A percentile compares a stretch with the other conserved stretches of the same genome.
Evolutionary conservation across 2,888 invertebrate genomes (phyloP).

Genomic region (Alitta virens): DNA sequence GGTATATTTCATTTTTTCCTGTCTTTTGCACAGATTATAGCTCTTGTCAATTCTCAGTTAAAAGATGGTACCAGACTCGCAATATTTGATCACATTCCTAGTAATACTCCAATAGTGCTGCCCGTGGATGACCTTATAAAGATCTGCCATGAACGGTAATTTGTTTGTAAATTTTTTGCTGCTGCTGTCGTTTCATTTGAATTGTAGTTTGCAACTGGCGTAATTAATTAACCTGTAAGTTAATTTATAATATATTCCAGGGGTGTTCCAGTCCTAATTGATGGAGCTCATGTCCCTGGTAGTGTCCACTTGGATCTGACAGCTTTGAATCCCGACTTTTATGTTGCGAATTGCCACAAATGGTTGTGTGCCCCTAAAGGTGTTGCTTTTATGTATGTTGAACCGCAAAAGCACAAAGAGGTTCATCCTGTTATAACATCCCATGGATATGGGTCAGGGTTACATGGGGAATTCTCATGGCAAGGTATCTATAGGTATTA

Average conservation of each 20-base stretch:
- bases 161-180: no score
- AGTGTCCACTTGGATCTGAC: constrained; percentile 36
- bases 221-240: neutral
- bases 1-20: neutral
- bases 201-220: no score
- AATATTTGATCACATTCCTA: constrained; percentile 54
- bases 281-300: constrained; percentile 55
- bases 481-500: constrained; percentile 44
- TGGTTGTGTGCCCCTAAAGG: constrained; percentile 55
- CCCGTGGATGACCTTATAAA: constrained; percentile 43
- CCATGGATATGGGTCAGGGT: constrained; percentile 54
- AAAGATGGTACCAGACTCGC: constrained; percentile 37
- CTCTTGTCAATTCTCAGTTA: constrained; percentile 31
- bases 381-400: constrained; percentile 49
- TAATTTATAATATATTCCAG: constrained; percentile 27
- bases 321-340: constrained; percentile 45
- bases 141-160: constrained; percentile 44
- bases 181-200: no score
- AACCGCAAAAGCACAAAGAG: constrained; percentile 33
- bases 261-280: constrained; percentile 44
- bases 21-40: constrained; percentile 42
- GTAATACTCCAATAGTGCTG: constrained; percentile 49
- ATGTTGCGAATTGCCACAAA: constrained; percentile 53
- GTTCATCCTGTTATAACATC: constrained; percentile 49
- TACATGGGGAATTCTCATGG: constrained; percentile 55